Conservation (phyloP, 2,113 vertebrate species). For the Trachemys scripta region DNA sequence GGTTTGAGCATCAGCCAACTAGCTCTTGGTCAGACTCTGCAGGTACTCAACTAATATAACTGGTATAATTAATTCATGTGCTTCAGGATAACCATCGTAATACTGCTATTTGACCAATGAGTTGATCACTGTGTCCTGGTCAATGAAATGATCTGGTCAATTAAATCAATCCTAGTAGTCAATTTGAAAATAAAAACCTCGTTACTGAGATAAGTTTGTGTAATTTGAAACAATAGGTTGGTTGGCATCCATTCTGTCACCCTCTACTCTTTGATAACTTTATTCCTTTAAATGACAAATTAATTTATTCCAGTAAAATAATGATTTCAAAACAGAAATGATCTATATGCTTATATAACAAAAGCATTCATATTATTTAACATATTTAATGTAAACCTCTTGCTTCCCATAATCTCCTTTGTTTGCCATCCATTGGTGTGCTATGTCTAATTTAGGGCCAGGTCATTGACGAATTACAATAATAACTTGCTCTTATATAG, state of each 20-base stretch:
- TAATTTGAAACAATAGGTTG: not conserved
- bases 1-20: not conserved
- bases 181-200: not conserved
- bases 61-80: not conserved
- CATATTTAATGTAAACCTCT: not conserved
- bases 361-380: not conserved
- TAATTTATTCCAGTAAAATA: not conserved
- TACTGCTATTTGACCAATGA: not conserved
- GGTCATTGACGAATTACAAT: not conserved
- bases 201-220: not conserved
- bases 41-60: not conserved
- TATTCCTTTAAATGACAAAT: not conserved
- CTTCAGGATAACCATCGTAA: not conserved
- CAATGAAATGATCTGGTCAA: not conserved
- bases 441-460: not conserved
- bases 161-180: not conserved
- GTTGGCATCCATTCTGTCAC: not conserved
- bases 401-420: not conserved
- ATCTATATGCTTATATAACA: not conserved
- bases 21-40: not conserved
- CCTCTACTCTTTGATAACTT: not conserved
- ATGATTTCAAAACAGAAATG: fast-evolving
- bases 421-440: not conserved
- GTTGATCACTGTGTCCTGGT: not conserved
- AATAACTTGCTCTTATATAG: not conserved